Percentiles rank a stretch among this genome's conserved stretches.
These are phyloP conservation scores for Cuculus canorus DNA, from an alignment of 2,797 vertebrate species.

Conservation along the genomic window DNA sequence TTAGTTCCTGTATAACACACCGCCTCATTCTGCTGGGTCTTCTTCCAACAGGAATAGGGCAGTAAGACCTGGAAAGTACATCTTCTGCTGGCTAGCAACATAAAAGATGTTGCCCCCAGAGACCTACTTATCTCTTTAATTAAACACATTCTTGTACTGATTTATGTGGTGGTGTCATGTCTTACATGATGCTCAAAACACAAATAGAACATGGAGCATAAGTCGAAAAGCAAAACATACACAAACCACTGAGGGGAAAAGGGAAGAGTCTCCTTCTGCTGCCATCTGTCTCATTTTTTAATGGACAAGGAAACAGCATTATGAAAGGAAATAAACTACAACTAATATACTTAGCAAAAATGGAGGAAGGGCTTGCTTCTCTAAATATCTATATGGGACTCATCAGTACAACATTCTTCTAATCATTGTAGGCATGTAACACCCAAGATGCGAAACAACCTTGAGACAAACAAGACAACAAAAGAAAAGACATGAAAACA, in stretches of 20 bases:
- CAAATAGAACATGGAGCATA: background rate
- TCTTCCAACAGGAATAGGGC: conserved; percentile 1
- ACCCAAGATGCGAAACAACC: background rate
- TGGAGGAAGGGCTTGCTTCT: background rate
- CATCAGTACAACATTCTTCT: background rate
- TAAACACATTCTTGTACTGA: background rate
- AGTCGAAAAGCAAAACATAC: background rate
- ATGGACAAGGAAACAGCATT: background rate
- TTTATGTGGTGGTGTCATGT: background rate
- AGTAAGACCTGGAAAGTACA: background rate
- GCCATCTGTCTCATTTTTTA: background rate
- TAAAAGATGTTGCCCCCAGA: background rate
- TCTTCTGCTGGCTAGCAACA: background rate
- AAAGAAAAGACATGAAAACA: background rate
- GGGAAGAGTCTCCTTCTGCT: background rate
- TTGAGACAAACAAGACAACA: background rate
- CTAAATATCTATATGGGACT: background rate
- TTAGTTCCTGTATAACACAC: background rate
- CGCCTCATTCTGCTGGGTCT: background rate
- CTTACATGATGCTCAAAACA: background rate
- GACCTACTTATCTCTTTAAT: background rate
- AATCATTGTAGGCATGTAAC: background rate
- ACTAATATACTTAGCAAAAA: background rate
- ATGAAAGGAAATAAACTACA: background rate
- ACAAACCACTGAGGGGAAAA: background rate